Evolutionary conservation across 2,113 vertebrate species (phyloP), one percentile per base, ranked within the genome.

Genomic region (Protobothrops flavoviridis): DNA sequence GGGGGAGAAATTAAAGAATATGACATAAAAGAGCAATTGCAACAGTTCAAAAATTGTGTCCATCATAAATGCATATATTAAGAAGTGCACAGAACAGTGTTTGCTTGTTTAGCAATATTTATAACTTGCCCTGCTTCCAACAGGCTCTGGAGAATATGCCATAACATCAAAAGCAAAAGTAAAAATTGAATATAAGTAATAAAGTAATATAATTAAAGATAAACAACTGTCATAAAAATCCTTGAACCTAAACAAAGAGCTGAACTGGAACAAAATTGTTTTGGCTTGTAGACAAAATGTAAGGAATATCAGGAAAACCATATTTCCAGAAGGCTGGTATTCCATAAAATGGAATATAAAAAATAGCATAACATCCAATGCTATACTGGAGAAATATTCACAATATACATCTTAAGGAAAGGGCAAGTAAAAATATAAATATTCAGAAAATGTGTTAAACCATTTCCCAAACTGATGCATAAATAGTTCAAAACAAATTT

Each of bases 1-100:
- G 94, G 94, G 94, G 93, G 91, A 7, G 91, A 48, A 93, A 53
- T 17, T 64, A 2, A 8, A 29, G 23, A 94, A 85, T 93, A 93
- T 69, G 93, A 39, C 87, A 87, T 89, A 57, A 33, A 17, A 91
- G 0, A 0, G 33, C 69, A 81, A 81, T 81, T 81, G 69, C 33
- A 81, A 81, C 69, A 81, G 33, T 39, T 81, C 69, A 81, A 33
- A 81, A 81, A 21, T 39, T 81, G 33, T 81, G 69, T 39, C 69
- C 33, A 81, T 81, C 69, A 81, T 39, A 81, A 39, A 39, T 81
- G 17, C 5, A 81, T 39, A 81, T 81, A 81, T 81, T 39, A 39
- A 39, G 69, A 81, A 39, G 33, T 81, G 33, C 69, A 39, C 33
- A 81, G 33, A 81, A 81, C 15, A 39, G 15, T 39, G 69, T 81